phyloP scores from a whole-genome alignment of 2,888 invertebrate genomes.

The Ditula angustiorana region DNA sequence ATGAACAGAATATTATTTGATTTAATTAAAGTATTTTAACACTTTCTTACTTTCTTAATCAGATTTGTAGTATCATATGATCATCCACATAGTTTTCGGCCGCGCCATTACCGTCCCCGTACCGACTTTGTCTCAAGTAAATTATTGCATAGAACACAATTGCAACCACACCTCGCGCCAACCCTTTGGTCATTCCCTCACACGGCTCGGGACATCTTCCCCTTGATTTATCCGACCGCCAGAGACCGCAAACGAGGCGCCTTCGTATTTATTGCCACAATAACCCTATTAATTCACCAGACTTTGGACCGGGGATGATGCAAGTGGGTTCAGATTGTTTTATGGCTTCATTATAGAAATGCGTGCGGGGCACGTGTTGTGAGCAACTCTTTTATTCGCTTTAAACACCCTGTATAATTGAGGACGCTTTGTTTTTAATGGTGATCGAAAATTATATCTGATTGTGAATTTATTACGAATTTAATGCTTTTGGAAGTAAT shows the following conservation, averaged over 20 bases:
- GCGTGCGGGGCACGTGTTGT: neutral
- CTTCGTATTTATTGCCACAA: conserved; percentile 83
- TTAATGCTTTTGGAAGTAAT: too few species aligned
- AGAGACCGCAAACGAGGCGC: conserved; percentile 76
- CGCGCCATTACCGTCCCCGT: neutral
- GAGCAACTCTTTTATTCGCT: neutral
- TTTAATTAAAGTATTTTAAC: too few species aligned
- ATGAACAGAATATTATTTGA: too few species aligned
- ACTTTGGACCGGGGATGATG: conserved; percentile 61
- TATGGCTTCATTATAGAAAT: conserved; percentile 12
- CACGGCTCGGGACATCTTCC: conserved; percentile 70
- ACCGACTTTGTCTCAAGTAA: too few species aligned
- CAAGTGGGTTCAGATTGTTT: conserved; percentile 13
- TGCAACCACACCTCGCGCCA: conserved; percentile 35
- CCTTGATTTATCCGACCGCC: conserved; percentile 81
- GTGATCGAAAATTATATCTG: too few species aligned
- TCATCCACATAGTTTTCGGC: neutral
- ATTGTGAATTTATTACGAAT: too few species aligned
- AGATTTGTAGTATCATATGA: too few species aligned
- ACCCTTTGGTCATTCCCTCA: conserved; percentile 41
- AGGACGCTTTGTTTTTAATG: too few species aligned
- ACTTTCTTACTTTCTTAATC: too few species aligned
- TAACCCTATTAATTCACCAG: conserved; percentile 82
- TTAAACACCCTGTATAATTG: neutral
- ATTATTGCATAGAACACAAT: conserved; percentile 9